Evolutionary conservation across 2,888 invertebrate genomes (phyloP).

Genomic region (Aleiodes leptofemur): DNA sequence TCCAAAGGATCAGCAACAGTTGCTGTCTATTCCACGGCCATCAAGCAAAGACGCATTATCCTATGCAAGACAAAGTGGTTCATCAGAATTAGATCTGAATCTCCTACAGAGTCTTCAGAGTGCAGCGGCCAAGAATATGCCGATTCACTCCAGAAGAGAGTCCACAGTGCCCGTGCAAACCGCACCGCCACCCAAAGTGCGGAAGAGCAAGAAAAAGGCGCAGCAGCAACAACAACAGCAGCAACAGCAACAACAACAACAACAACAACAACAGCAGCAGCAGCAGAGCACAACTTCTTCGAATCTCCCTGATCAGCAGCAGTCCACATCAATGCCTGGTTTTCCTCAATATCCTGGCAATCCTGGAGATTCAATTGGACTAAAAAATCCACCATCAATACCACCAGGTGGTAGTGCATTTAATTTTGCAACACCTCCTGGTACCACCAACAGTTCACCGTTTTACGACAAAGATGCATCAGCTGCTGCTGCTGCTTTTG

Average conservation of each 20-base stretch:
- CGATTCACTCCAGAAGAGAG: conserved; percentile 59
- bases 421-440: conserved; percentile 85
- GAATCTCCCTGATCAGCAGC: conserved; percentile 59
- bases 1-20: conserved; percentile 69
- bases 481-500: conserved; percentile 70
- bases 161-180: conserved; percentile 41
- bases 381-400: conserved; percentile 84
- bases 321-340: conserved; percentile 60
- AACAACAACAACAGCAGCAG: conserved; percentile 61
- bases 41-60: conserved; percentile 72
- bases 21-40: conserved; percentile 68
- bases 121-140: conserved; percentile 63
- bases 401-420: conserved; percentile 85
- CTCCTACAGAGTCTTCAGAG: conserved; percentile 69
- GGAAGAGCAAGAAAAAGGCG: conserved; percentile 62
- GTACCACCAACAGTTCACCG: conserved; percentile 63
- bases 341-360: conserved; percentile 67
- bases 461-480: conserved; percentile 72
- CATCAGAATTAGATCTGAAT: conserved; percentile 70
- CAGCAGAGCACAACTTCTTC: conserved; percentile 56
- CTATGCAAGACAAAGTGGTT: conserved; percentile 59
- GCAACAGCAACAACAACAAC: conserved; percentile 67
- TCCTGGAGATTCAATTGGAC: conserved; percentile 76
- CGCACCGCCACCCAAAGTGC: conserved; percentile 56
- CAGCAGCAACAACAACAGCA: conserved; percentile 62